Percentiles rank a stretch among this genome's conserved stretches.
Conservation (phyloP, 2,113 vertebrate species). For the Polyodon spathula region DNA sequence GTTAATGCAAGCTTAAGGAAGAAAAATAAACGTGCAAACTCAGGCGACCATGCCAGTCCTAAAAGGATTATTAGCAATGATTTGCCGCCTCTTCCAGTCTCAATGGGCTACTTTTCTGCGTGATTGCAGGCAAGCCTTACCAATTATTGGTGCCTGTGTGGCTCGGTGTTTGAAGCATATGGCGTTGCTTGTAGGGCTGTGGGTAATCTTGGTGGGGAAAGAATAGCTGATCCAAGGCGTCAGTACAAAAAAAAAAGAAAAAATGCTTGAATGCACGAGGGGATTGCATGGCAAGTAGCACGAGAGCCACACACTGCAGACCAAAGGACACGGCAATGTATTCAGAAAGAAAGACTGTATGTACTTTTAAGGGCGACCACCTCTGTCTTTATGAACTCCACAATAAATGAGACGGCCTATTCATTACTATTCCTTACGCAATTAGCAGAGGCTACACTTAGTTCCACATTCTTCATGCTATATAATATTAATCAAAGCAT, state of each 20-base stretch:
- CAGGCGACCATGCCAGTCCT: constrained; percentile 45
- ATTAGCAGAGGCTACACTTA: too few relatives aligned
- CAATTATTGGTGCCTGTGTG: constrained; percentile 67
- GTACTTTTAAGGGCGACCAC: too few relatives aligned
- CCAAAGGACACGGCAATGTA: too few relatives aligned
- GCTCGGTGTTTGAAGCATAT: constrained; percentile 68
- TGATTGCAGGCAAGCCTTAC: constrained; percentile 65
- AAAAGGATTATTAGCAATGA: constrained; percentile 67
- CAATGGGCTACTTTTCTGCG: constrained; percentile 65
- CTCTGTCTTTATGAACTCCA: too few relatives aligned
- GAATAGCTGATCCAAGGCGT: constrained; percentile 37
- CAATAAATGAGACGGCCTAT: too few relatives aligned
- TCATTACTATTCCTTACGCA: too few relatives aligned
- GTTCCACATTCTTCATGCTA: too few relatives aligned
- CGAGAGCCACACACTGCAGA: constrained; percentile 21
- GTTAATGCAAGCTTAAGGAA: constrained; percentile 51
- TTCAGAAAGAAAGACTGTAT: too few relatives aligned
- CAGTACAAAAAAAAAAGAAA: constrained; percentile 16
- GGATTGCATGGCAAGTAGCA: constrained; percentile 31
- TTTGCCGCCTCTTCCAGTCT: constrained; percentile 62
- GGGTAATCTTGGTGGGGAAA: constrained; percentile 42
- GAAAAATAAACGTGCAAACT: constrained; percentile 50
- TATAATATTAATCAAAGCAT: too few relatives aligned
- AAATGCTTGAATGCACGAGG: constrained; percentile 37
- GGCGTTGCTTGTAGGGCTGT: constrained; percentile 57